Evolutionary conservation across 1,140 invertebrate species (phyloP), one percentile per base, ranked within the genome.

Genomic region (Drosophila nikananu): DNA sequence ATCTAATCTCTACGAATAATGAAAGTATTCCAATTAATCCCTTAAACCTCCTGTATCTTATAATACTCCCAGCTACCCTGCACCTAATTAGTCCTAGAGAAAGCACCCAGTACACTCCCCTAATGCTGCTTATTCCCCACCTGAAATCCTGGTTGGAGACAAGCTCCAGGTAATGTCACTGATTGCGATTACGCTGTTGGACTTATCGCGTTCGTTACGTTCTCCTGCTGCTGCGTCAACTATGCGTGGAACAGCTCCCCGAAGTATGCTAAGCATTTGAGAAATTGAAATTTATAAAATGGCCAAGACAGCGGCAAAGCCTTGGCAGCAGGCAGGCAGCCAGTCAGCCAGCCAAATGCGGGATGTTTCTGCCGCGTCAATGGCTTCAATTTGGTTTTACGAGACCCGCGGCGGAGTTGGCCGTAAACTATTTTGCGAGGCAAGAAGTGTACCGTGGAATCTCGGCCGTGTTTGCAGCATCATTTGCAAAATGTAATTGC

Each of bases 271-370:
- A 86, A 86, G 46, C 81, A 86, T 90, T 90, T 82, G 57, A 86
- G 81, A 90, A 90, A 90, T 90, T 90, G 86, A 90, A 90, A 90
- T 90, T 90, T 90, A 90, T 86, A 90, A 90, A 82, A 81, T 44
- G 37, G 57, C 60, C 25, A 44, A 59, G 57, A 51, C 27, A 7
- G 27, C 27, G 46, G 10, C 55, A 58, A 39, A 74, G 51, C 10
- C 57, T 42, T 49, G 49, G 27, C 35, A 39, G 42, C 25, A 64
- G 77, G 61, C 76, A 78, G 60, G 52, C 39, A 66, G 77, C 63
- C 54, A 37, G 60, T 63, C 39, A 66, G 77, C 63, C 54, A 37
- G 60, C 66, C 77, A 61, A 86, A 82, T 80, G 77, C 48, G 68
- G 70, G 81, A 90, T 89, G 86, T 84, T 90, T 90, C 89, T 61